Percentiles rank a stretch among this genome's conserved stretches.
These are phyloP conservation scores for Megaustenia siamemsis DNA, from an alignment of 2,888 invertebrate species.

Conservation along the genomic window DNA sequence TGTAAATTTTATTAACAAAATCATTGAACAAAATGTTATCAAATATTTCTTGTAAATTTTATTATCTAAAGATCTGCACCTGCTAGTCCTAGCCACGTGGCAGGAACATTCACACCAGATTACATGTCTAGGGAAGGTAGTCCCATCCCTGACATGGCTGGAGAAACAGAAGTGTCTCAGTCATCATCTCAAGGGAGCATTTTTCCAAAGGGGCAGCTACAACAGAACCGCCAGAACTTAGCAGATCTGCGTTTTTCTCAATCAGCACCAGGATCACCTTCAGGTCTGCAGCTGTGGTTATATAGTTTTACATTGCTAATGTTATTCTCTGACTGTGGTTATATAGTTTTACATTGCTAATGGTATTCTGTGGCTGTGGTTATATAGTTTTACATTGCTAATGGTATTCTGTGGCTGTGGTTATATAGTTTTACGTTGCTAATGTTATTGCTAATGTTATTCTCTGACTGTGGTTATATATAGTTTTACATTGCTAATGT, in stretches of 20 bases:
- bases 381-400: no score
- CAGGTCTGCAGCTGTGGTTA: constrained; percentile 59
- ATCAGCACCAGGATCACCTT: constrained; percentile 85
- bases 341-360: neutral
- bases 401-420: constrained; percentile 45
- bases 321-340: neutral
- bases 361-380: no score
- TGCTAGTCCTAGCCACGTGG: constrained; percentile 94
- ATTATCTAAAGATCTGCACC: constrained; percentile 95
- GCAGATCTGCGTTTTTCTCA: constrained; percentile 81
- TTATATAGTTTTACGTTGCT: neutral
- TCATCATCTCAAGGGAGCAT: constrained; percentile 5
- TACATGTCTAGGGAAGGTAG: constrained; percentile 94
- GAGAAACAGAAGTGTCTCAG: constrained; percentile 60
- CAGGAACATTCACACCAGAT: constrained; percentile 91
- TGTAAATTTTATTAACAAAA: no score
- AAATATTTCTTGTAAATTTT: no score
- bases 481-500: neutral
- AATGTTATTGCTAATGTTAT: no score
- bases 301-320: neutral
- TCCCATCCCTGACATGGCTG: constrained; percentile 85
- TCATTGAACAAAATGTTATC: no score
- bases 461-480: constrained; percentile 37
- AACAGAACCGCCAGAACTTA: constrained; percentile 49
- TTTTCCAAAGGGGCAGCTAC: constrained; percentile 31